Evolutionary conservation across 2,797 vertebrate species (phyloP).

Genomic region (Fistularia tabacaria): DNA sequence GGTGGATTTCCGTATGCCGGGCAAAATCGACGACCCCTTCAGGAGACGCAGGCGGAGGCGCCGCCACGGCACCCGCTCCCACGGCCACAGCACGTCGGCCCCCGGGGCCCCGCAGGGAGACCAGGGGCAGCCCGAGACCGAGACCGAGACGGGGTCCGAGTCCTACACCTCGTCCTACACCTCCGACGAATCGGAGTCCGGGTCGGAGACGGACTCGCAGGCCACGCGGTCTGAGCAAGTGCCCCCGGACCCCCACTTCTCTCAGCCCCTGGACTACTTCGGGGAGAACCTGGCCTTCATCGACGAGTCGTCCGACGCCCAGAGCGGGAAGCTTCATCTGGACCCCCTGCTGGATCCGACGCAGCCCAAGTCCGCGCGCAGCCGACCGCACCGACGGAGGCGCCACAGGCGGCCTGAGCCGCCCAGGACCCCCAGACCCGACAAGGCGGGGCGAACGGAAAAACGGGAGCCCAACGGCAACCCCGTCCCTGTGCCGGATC

Average conservation of each 20-base stretch:
- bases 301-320: conserved; percentile 86
- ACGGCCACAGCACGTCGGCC: conserved; percentile 43
- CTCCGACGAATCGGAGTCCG: conserved; percentile 61
- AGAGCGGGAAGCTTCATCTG: conserved; percentile 75
- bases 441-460: conserved; percentile 21
- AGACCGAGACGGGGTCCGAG: conserved; percentile 54
- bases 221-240: conserved; percentile 70
- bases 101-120: conserved; percentile 38
- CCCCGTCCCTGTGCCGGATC: conserved; percentile 41
- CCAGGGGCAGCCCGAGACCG: conserved; percentile 19
- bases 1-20: conserved; percentile 74
- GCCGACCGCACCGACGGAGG: conserved; percentile 64
- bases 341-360: conserved; percentile 64
- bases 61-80: conserved; percentile 53
- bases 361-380: conserved; percentile 28
- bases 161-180: conserved; percentile 50
- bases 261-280: conserved; percentile 82
- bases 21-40: conserved; percentile 77
- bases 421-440: conserved; percentile 51
- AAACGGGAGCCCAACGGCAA: conserved; percentile 64
- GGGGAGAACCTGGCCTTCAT: conserved; percentile 89
- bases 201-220: conserved; percentile 67
- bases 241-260: conserved; percentile 36
- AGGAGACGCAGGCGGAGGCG: conserved; percentile 61
- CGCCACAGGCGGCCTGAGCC: conserved; percentile 59